Percentiles rank a stretch among this genome's conserved stretches.
Conservation (phyloP, 2,113 vertebrate genomes). For the Donacobius atricapilla region DNA sequence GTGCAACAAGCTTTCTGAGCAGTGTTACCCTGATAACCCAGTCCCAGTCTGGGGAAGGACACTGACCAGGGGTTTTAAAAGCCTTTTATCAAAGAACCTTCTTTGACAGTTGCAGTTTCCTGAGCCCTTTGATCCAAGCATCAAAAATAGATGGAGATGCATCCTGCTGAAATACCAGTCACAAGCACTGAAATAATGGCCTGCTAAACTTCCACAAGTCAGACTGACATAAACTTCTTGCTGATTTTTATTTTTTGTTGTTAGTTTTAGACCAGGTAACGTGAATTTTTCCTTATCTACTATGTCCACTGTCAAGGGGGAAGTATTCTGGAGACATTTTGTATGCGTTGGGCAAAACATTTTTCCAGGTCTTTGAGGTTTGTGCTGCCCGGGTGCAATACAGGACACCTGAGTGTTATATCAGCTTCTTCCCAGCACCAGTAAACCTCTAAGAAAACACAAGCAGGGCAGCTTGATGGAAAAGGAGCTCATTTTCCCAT, state of each 20-base stretch:
- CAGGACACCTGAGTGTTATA: accelerated
- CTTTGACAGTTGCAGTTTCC: too few species aligned
- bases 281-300: not conserved
- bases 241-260: not conserved
- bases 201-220: not conserved
- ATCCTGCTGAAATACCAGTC: not conserved
- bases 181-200: not conserved
- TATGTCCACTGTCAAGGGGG: not conserved
- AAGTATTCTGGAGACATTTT: not conserved
- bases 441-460: not conserved
- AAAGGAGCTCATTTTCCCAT: not conserved
- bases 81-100: not conserved
- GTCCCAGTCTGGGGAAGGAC: not conserved
- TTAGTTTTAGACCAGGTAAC: not conserved
- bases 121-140: not conserved
- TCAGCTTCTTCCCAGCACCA: not conserved
- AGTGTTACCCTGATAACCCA: not conserved
- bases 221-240: not conserved
- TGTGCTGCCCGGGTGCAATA: not conserved
- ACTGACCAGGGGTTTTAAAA: not conserved
- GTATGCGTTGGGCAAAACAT: not conserved
- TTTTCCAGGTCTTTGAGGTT: not conserved
- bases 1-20: not conserved
- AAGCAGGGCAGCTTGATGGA: not conserved
- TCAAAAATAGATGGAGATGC: not conserved